Evolutionary conservation across 2,888 invertebrate genomes (phyloP).

Genomic region (Xiphydria camelus): DNA sequence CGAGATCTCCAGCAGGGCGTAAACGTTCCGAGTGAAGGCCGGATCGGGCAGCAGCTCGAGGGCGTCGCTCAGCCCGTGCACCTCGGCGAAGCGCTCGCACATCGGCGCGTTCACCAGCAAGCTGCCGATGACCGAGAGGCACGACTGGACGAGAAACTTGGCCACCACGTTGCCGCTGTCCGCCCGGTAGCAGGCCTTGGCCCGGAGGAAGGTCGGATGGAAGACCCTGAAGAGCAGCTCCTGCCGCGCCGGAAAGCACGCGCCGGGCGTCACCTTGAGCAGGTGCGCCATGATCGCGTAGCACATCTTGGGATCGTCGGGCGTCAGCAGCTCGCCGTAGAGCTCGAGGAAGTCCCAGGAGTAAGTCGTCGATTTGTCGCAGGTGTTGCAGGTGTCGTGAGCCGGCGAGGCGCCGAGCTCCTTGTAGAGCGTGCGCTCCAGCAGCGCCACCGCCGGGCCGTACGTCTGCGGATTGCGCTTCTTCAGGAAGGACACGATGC

Average conservation of each 20-base stretch:
- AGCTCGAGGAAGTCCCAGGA: conserved; percentile 65
- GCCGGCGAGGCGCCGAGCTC: conserved; percentile 61
- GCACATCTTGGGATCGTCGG: conserved; percentile 62
- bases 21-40: conserved; percentile 65
- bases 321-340: conserved; percentile 63
- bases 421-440: conserved; percentile 65
- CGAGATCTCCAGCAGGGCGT: conserved; percentile 65
- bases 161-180: conserved; percentile 58
- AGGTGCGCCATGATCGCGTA: conserved; percentile 65
- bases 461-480: conserved; percentile 40
- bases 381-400: conserved; percentile 53
- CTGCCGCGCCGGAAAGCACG: conserved; percentile 62
- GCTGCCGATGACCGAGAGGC: conserved; percentile 65
- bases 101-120: conserved; percentile 62
- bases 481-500: conserved; percentile 60
- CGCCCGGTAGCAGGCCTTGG: conserved; percentile 58
- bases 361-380: conserved; percentile 39
- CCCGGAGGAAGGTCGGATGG: conserved; percentile 65
- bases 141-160: conserved; percentile 65
- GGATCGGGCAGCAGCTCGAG: conserved; percentile 61
- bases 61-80: conserved; percentile 63
- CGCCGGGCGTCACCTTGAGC: conserved; percentile 63
- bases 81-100: conserved; percentile 64
- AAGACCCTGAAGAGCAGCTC: conserved; percentile 66
- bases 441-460: conserved; percentile 58